Base-by-base conservation (phyloP, 2,113 vertebrate species). In the Guaruba guarouba region DNA sequence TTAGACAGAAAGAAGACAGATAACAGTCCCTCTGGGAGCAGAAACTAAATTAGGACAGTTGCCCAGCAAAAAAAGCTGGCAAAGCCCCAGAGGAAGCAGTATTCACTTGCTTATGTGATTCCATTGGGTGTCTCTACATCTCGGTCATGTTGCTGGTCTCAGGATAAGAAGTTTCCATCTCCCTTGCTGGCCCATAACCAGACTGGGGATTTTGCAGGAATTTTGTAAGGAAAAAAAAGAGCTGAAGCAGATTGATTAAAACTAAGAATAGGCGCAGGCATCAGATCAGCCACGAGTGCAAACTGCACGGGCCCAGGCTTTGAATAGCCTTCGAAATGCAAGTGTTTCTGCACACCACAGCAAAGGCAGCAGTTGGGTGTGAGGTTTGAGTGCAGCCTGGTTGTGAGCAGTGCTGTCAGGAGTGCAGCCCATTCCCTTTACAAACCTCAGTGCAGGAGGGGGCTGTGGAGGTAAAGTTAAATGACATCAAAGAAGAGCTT, bases 401-500 rank as follows among this genome's bases (percentile, higher is more conserved):
- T 7, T 48, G 28, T 0, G 0, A 67, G 48, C 22, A 44, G 23
- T 29, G 14, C 33, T 23, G 31, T 43, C 44, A 10, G 16, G 0
- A 64, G 41, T 8, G 52, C 33, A 51, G 59, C n/a, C 69, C 8
- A 1, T 9, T 43, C 43, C 59, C 41, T 23, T n/a, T 37, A 29
- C 54, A 74, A 17, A 29, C 8, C 59, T 57, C 46, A 10, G 27
- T 25, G 48, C 55, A 51, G 41, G 39, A 76, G 39, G 5, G 15
- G 3, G 11, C 2, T 39, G 12, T 46, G 0, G 0, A 43, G 54
- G 17, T 39, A n/a, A 81, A 70, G 22, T 10, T 67, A n/a, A 71
- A 64, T 15, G 12, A 25, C 54, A 39, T 44, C 52, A 48, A 15
- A 3, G 5, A 10, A 86, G 37, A 61, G 39, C 55, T 68, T 51